Base-by-base conservation (phyloP, 2,113 vertebrate species). In the Trogon melanurus region DNA sequence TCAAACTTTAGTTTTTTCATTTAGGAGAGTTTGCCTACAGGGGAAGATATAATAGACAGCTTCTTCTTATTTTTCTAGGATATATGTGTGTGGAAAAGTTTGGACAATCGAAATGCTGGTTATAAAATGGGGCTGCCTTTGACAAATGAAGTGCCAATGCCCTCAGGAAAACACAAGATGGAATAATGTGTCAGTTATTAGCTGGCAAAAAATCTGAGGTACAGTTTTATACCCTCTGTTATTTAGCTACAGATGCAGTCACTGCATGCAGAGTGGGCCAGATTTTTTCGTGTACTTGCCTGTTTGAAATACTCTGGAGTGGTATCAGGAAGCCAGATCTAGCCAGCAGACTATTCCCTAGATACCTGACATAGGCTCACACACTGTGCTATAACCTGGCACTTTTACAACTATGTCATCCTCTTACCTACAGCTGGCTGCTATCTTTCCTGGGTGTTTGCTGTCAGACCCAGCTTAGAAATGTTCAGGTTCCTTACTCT, bases 181-280 rank as follows among this genome's bases (percentile, higher is more conserved):
- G 66, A 64, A 70, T 91, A 65, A 61, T 57, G 23, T 88, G 44
- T 83, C 74, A 74, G 87, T 66, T 93, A 64, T 34, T 88, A 93
- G 89, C 38, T 95, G 89, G 88, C 79, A 96, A 60, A 67, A 91
- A 88, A 58, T 66, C 74, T 91, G 23, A 51, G 32, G 32, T 66
- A 13, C 27, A 1, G 70, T 91, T 88, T 81, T 78, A 22, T 80
- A 21, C 16, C n/a, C 20, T 70, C 61, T 89, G n/a, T 54, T 91
- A 29, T 73, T 88, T 66, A 80, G 27, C 72, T 76, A 26, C 79
- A 50, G 17, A 65, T 41, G 45, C 32, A 87, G 78, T 76, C 85
- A 87, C 48, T 87, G 64, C 72, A 58, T 29, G 13, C 51, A 34
- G 20, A 84, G 7, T 70, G 38, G 69, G 54, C 19, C 67, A 65